Evolutionary conservation across 2,113 vertebrate species (phyloP).

Genomic region (Baryphthengus martii): DNA sequence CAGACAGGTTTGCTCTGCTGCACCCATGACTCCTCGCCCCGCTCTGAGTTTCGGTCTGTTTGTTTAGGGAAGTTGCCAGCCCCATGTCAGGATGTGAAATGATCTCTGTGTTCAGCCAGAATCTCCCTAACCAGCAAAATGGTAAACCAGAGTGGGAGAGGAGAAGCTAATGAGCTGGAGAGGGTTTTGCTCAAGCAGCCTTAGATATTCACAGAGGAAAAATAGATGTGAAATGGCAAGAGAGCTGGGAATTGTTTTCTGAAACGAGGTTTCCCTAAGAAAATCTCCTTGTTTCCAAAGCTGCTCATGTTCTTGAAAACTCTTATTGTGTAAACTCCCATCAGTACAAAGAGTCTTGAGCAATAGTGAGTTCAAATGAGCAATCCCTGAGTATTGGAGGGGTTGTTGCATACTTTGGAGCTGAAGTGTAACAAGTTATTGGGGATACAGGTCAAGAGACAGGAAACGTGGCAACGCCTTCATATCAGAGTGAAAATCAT

Average conservation of each 20-base stretch:
- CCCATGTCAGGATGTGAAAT: neutral
- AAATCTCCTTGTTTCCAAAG: neutral
- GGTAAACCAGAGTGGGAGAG: neutral
- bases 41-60: neutral
- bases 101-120: neutral
- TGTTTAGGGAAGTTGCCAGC: constrained; percentile 14
- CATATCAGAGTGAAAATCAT: neutral
- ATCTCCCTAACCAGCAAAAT: neutral
- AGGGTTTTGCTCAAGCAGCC: neutral
- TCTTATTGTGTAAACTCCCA: neutral
- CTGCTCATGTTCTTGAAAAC: neutral
- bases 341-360: neutral
- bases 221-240: neutral
- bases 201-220: neutral
- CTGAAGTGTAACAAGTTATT: neutral
- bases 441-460: neutral
- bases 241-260: neutral
- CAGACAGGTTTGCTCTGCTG: constrained; percentile 16
- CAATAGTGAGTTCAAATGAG: neutral
- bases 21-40: neutral
- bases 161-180: neutral
- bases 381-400: neutral
- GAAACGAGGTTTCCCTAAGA: neutral
- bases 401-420: neutral
- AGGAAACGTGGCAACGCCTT: neutral